These are phyloP conservation scores for Eupithecia exiguata DNA, from an alignment of 2,888 invertebrate species.

Conservation along the genomic window DNA sequence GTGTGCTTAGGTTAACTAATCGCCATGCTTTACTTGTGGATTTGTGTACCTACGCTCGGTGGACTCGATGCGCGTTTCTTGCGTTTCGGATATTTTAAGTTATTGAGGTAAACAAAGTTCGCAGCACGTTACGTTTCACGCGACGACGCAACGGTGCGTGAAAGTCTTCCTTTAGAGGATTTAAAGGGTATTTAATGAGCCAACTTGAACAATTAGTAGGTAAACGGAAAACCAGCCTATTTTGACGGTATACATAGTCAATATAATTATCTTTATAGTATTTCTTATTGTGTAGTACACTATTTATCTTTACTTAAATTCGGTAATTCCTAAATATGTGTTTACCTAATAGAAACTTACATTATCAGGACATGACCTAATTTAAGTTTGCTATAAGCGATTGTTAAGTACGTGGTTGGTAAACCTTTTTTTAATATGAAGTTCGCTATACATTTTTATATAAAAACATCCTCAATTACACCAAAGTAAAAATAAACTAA, in stretches of 20 bases:
- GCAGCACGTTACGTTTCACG: neutral
- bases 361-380: too few relatives aligned
- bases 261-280: too few relatives aligned
- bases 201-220: neutral
- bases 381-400: too few relatives aligned
- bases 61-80: neutral
- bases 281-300: too few relatives aligned
- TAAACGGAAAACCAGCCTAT: neutral
- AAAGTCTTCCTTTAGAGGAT: neutral
- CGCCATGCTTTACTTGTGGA: neutral
- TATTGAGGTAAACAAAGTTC: neutral
- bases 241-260: neutral
- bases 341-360: too few relatives aligned
- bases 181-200: neutral
- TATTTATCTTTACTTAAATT: too few relatives aligned
- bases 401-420: too few relatives aligned
- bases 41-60: neutral
- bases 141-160: neutral
- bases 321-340: too few relatives aligned
- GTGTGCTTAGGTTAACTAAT: neutral
- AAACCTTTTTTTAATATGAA: too few relatives aligned
- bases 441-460: neutral
- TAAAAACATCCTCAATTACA: too few relatives aligned
- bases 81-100: neutral
- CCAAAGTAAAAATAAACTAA: neutral